A percentile compares a stretch with the other conserved stretches of the same genome.
phyloP scores from a whole-genome alignment of 2,113 vertebrate genomes.

The Apistogramma diplotaenia region DNA sequence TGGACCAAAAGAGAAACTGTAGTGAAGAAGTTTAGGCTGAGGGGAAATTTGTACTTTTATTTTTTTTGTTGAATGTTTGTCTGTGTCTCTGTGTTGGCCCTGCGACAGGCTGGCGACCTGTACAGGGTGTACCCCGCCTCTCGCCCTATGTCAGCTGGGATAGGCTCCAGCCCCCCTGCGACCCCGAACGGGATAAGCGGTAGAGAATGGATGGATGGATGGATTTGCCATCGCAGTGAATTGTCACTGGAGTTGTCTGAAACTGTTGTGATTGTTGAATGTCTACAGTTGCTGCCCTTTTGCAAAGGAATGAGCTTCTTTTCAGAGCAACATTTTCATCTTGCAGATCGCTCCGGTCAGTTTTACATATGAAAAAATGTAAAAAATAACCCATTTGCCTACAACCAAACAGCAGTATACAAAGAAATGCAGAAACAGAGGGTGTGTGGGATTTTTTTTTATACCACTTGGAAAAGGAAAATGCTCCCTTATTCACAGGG shows the following conservation, averaged over 20 bases:
- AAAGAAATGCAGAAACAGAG: neutral
- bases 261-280: neutral
- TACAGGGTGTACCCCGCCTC: too few relatives aligned
- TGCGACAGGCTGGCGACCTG: too few relatives aligned
- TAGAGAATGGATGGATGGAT: too few relatives aligned
- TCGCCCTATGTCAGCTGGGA: too few relatives aligned
- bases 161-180: too few relatives aligned
- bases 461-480: neutral
- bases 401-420: too few relatives aligned
- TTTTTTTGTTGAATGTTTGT: too few relatives aligned
- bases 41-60: neutral
- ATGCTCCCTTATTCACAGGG: neutral
- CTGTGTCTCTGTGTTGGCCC: too few relatives aligned
- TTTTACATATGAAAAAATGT: neutral
- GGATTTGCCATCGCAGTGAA: neutral
- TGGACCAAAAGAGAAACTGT: neutral
- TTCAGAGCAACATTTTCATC: neutral
- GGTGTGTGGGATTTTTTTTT: neutral
- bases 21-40: neutral
- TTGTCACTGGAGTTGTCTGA: neutral
- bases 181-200: too few relatives aligned
- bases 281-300: neutral
- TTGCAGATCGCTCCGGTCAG: neutral
- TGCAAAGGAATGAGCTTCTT: neutral
- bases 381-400: too few relatives aligned